Evolutionary conservation across 2,888 invertebrate genomes (phyloP), one percentile per base, ranked within the genome.

Genomic region (Tenthredo notha): DNA sequence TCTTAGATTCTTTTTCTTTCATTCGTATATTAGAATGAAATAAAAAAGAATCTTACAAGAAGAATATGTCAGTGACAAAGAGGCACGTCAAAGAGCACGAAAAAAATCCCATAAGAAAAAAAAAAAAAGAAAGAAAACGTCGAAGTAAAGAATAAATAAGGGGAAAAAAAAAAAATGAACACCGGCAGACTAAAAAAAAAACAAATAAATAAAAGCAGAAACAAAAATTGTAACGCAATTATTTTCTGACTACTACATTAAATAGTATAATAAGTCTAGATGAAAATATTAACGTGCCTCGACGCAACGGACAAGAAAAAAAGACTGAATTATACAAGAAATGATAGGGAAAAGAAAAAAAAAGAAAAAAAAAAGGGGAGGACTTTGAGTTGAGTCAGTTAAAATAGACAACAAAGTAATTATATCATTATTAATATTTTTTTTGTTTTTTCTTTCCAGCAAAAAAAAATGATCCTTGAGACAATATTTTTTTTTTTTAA

Each of bases 401-500:
- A 25, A 61, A 61, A 25, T 25, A 61, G 25, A n/a, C 47, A 54
- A 54, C 54, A 54, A 50, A 50, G 50, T 50, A 50, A 54, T 7
- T 37, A 37, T 54, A 54, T 54, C 54, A 54, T 54, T 25, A 61
- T 12, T 12, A 10, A 61, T 61, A 61, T 25, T 61, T 61, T 10
- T 25, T 33, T 12, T 29, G 1, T 67, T 6, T 18, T 12, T 43
- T n/a, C 18, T 25, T 67, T 50, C 47, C 25, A 58, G 33, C 58
- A 83, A 75, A 75, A 33, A 33, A 37, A 85, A 61, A 61, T 74
- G 75, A 47, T n/a, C 70, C 50, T 47, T 5, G 18, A 82, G 74
- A 72, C 43, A 54, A 77, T 70, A 7, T 37, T 37, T 37, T 37
- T 37, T 47, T 87, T 86, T 85, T 83, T 72, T 90, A 88, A 90